Evolutionary conservation across 2,797 vertebrate genomes (phyloP).

Genomic region (Tauraco hartlaubi): DNA sequence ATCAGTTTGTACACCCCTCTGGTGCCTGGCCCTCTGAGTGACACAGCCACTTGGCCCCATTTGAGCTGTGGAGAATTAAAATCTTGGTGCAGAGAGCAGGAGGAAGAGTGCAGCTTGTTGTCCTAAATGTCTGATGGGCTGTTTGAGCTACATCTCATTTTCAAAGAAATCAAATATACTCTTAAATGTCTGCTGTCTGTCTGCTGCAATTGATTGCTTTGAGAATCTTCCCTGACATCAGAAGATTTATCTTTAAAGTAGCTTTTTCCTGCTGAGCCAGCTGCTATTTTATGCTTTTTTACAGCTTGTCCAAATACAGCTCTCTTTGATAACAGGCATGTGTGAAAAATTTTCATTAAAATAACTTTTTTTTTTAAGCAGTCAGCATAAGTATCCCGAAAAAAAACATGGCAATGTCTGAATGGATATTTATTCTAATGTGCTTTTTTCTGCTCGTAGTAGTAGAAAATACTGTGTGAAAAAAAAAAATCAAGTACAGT

Average conservation of each 20-base stretch:
- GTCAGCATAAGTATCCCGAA: slow-evolving; percentile 6
- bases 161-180: slow-evolving; percentile 26
- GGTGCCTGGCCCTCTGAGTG: not conserved
- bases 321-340: slow-evolving; percentile 47
- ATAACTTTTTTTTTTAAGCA: slow-evolving; percentile 6
- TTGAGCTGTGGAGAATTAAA: not conserved
- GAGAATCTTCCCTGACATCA: slow-evolving; percentile 7
- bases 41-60: not conserved
- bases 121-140: not conserved
- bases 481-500: slow-evolving; percentile 71
- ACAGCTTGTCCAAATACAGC: slow-evolving; percentile 36
- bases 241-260: slow-evolving; percentile 59
- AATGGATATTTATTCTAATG: slow-evolving; percentile 52
- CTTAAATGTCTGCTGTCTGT: slow-evolving; percentile 33
- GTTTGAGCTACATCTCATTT: slow-evolving; percentile 1
- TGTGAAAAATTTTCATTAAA: slow-evolving; percentile 64
- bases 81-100: not conserved
- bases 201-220: slow-evolving; percentile 17
- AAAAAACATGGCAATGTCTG: slow-evolving; percentile 23
- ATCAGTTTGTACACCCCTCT: accelerated
- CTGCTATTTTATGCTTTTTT: slow-evolving; percentile 51
- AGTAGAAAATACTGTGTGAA: slow-evolving; percentile 43
- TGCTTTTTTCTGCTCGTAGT: slow-evolving; percentile 32
- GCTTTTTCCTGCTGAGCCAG: slow-evolving; percentile 50
- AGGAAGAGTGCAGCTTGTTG: not conserved